Conservation (phyloP, 1,140 invertebrate genomes). For the Globodera ellingtonae region DNA sequence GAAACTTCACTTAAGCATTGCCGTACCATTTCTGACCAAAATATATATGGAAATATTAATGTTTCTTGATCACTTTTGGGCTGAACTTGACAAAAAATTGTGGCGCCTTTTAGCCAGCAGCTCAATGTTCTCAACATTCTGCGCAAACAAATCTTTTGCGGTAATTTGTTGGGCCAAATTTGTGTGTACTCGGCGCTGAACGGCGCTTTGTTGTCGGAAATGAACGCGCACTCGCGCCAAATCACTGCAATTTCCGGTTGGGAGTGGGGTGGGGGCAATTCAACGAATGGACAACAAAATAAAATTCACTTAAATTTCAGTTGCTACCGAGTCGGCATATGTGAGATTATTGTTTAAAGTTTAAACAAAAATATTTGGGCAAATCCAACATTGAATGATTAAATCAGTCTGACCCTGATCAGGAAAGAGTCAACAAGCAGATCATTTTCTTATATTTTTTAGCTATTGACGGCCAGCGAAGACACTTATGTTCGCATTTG, state of each 20-base stretch:
- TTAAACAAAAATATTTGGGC: not conserved
- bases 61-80: too few species aligned
- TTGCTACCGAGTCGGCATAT: conserved; percentile 31
- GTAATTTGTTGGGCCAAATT: conserved; percentile 51
- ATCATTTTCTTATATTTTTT: conserved; percentile 13
- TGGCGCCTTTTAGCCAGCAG: conserved; percentile 43
- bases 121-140: conserved; percentile 49
- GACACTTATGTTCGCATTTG: conserved; percentile 54
- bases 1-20: not conserved
- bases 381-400: too few species aligned
- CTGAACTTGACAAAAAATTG: not conserved
- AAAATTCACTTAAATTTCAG: not conserved
- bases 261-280: not conserved
- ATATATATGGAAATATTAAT: too few species aligned
- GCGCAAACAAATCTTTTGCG: conserved; percentile 54
- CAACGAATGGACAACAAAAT: not conserved
- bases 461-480: conserved; percentile 53
- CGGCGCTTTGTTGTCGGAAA: conserved; percentile 47
- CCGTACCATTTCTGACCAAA: not conserved
- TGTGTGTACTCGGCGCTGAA: conserved; percentile 45
- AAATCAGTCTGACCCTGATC: not conserved
- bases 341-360: not conserved
- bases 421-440: too few species aligned
- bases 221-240: conserved; percentile 52
- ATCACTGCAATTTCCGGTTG: conserved; percentile 51